These are phyloP conservation scores for Scylla paramamosain DNA, from an alignment of 1,140 invertebrate species.

Conservation along the genomic window DNA sequence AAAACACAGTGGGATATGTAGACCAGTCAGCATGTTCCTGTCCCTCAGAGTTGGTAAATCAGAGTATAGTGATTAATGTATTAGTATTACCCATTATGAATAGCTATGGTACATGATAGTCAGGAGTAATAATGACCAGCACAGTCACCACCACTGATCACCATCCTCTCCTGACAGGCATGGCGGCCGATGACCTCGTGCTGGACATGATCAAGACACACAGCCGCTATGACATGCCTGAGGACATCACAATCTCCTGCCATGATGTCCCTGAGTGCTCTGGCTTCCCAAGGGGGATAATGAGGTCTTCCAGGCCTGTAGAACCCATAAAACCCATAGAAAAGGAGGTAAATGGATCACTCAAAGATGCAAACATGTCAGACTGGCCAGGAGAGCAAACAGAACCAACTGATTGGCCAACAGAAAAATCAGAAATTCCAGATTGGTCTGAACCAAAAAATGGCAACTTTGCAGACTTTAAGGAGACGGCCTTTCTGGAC, in stretches of 20 bases:
- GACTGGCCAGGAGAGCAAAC: no score
- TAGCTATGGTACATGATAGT: no score
- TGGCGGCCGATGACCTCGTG: constrained; percentile 30
- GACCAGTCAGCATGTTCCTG: no score
- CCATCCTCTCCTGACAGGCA: not conserved
- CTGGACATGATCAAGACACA: constrained; percentile 46
- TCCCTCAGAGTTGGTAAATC: no score
- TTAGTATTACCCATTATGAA: no score
- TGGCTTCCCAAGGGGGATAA: not conserved
- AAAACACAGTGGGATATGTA: no score
- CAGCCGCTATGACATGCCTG: not conserved
- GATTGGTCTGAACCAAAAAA: not conserved
- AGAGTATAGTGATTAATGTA: no score
- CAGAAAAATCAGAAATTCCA: not conserved
- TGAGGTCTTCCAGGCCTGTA: no score
- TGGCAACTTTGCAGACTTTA: not conserved
- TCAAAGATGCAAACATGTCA: not conserved
- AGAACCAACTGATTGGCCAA: not conserved
- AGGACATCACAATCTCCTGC: not conserved
- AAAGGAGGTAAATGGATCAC: not conserved
- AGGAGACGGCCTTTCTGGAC: not conserved
- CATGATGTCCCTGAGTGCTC: not conserved
- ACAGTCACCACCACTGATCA: not conserved
- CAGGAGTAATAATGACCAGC: no score
- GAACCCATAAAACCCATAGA: not conserved